Conservation (phyloP, 2,113 vertebrate genomes). For the Corvus moneduloides region DNA sequence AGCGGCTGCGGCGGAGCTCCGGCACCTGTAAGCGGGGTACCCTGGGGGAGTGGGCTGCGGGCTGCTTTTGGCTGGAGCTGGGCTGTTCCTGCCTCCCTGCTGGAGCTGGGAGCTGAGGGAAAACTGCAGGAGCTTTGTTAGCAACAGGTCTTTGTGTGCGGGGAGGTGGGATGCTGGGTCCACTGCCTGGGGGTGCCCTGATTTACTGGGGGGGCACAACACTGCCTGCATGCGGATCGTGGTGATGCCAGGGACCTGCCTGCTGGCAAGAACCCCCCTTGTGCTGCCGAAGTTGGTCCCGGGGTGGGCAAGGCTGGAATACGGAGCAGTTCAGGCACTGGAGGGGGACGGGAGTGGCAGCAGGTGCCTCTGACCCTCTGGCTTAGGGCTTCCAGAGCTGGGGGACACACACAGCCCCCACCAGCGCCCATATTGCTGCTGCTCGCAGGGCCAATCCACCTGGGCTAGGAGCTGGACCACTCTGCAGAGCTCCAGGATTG, state of each 20-base stretch:
- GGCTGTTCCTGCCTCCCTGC: neutral
- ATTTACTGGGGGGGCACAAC: accelerated
- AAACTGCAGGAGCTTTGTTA: neutral
- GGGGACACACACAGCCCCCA: accelerated
- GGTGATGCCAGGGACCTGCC: neutral
- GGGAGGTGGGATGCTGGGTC: neutral
- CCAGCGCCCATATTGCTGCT: neutral
- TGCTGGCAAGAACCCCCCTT: accelerated
- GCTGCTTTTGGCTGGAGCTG: neutral
- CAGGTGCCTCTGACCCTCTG: neutral
- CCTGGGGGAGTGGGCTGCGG: neutral
- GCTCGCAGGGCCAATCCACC: accelerated
- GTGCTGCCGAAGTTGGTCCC: neutral
- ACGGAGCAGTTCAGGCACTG: accelerated
- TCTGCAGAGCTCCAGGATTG: accelerated
- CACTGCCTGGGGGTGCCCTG: neutral
- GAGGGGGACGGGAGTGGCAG: accelerated
- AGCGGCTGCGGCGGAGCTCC: neutral
- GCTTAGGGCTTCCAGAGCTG: neutral
- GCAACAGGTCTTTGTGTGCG: neutral
- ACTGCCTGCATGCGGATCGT: neutral
- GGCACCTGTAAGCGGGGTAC: neutral
- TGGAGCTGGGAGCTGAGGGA: neutral
- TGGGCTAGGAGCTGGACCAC: neutral
- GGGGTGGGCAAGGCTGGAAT: neutral